phyloP scores from a whole-genome alignment of 1,140 invertebrate species.

The Dolichoris vasculosae region DNA sequence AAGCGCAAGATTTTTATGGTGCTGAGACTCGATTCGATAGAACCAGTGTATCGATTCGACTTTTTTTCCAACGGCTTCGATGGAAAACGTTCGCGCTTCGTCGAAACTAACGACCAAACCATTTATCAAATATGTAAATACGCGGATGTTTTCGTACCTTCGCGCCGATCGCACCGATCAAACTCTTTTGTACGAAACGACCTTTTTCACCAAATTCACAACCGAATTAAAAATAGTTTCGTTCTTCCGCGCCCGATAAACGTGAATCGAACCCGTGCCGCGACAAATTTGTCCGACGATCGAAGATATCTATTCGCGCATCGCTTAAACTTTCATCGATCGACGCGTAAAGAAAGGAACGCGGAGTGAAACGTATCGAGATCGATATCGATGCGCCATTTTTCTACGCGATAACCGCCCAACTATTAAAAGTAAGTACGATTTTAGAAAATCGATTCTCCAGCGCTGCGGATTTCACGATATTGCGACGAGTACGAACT shows the following conservation, averaged over 20 bases:
- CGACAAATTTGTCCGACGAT: too few relatives aligned
- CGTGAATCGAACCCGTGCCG: too few relatives aligned
- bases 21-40: not conserved
- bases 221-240: too few relatives aligned
- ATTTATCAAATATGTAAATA: not conserved
- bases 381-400: not conserved
- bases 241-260: too few relatives aligned
- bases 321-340: not conserved
- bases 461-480: not conserved
- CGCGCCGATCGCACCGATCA: too few relatives aligned
- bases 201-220: too few relatives aligned
- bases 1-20: not conserved
- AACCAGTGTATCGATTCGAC: not conserved
- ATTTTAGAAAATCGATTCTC: constrained; percentile 15
- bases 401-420: not conserved
- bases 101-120: not conserved
- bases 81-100: not conserved
- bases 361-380: not conserved
- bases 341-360: not conserved
- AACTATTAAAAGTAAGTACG: constrained; percentile 14
- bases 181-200: too few relatives aligned
- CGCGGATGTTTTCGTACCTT: not conserved
- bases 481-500: not conserved
- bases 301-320: not conserved
- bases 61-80: not conserved